Conservation (phyloP, 1,140 invertebrate genomes). For the Pachypeltis micranthus region DNA sequence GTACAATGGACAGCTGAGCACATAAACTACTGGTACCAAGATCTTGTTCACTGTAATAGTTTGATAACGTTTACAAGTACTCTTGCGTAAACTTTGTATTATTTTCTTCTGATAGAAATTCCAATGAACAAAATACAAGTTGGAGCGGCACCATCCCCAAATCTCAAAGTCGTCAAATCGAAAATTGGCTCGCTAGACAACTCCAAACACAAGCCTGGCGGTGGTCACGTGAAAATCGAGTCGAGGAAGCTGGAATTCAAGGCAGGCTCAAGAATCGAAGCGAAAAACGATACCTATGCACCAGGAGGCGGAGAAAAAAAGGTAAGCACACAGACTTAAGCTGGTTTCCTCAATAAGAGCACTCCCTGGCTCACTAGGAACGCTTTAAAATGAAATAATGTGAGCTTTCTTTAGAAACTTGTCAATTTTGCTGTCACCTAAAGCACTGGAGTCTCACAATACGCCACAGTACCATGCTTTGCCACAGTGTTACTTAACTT, state of each 20-base stretch:
- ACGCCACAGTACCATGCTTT: too few relatives aligned
- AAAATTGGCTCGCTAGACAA: slow-evolving; percentile 94
- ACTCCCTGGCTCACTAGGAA: too few relatives aligned
- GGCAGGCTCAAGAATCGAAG: slow-evolving; percentile 67
- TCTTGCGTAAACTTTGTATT: slow-evolving; percentile 8
- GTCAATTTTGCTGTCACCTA: too few relatives aligned
- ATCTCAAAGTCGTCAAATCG: slow-evolving; percentile 77
- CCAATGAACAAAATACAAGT: slow-evolving; percentile 91
- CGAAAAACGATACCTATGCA: slow-evolving; percentile 81
- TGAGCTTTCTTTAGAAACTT: neutral
- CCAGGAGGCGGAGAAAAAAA: slow-evolving; percentile 86
- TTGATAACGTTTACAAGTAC: neutral
- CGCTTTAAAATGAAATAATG: too few relatives aligned
- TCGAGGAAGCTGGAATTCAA: slow-evolving; percentile 76
- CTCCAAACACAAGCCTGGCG: slow-evolving; percentile 77
- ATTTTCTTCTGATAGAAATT: slow-evolving; percentile 46
- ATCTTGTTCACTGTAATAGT: neutral
- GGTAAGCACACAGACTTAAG: too few relatives aligned
- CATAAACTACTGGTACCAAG: neutral
- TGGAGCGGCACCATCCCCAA: slow-evolving; percentile 76
- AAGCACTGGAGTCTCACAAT: too few relatives aligned
- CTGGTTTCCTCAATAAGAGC: too few relatives aligned
- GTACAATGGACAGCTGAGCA: too few relatives aligned
- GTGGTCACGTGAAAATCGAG: slow-evolving; percentile 83
- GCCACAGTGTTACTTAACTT: too few relatives aligned